Evolutionary conservation across 2,797 vertebrate species (phyloP).

Genomic region (Psittacula echo): DNA sequence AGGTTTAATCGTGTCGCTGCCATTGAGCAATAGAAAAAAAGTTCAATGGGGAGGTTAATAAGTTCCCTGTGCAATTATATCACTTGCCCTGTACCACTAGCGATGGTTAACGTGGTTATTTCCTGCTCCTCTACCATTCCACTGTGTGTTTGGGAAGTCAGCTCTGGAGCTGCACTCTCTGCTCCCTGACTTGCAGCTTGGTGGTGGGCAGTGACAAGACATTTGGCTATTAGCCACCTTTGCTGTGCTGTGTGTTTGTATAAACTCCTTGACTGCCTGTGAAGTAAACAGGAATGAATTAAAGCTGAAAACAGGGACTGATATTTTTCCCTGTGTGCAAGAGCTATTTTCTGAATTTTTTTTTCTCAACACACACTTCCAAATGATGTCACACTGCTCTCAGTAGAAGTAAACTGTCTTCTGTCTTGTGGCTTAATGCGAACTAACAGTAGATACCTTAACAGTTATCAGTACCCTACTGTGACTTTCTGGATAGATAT

Average conservation of each 20-base stretch:
- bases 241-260: neutral
- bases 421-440: neutral
- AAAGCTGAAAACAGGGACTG: neutral
- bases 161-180: neutral
- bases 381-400: neutral
- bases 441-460: neutral
- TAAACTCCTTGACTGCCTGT: constrained; percentile 14
- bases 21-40: neutral
- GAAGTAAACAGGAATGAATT: neutral
- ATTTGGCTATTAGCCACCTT: neutral
- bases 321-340: neutral
- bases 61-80: constrained; percentile 51
- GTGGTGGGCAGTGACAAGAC: neutral
- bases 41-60: constrained; percentile 48
- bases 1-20: neutral
- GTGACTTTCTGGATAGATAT: neutral
- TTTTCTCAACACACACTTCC: neutral
- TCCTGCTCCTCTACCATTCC: constrained; percentile 22
- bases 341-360: neutral
- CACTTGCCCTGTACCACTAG: neutral
- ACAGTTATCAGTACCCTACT: neutral
- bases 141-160: neutral
- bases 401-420: neutral
- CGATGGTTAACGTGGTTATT: neutral
- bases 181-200: neutral